These are phyloP conservation scores for Entelurus aequoreus DNA, from an alignment of 2,113 vertebrate genomes.

Conservation along the genomic window DNA sequence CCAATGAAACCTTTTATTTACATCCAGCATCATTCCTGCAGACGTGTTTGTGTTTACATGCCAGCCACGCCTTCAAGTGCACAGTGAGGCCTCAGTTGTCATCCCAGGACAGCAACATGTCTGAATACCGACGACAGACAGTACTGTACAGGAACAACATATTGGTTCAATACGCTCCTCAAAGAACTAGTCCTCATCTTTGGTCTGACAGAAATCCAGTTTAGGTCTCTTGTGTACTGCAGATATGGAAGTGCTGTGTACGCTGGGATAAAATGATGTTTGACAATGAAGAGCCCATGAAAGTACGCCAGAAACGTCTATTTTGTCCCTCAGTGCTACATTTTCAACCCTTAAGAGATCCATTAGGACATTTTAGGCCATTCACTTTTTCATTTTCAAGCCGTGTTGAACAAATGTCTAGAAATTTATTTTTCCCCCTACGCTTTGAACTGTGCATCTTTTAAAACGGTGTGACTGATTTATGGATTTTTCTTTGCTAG, in stretches of 20 bases:
- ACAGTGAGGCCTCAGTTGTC: slow-evolving; percentile 1
- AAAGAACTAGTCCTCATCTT: slow-evolving; percentile 61
- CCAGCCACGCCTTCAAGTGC: slow-evolving; percentile 19
- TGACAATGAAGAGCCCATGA: neutral
- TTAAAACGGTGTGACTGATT: no score
- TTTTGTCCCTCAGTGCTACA: neutral
- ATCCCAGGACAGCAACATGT: slow-evolving; percentile 6
- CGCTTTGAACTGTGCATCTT: no score
- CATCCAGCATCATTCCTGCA: slow-evolving; percentile 48
- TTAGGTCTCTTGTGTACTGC: slow-evolving; percentile 22
- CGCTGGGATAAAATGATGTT: neutral
- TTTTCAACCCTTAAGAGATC: neutral
- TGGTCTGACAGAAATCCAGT: slow-evolving; percentile 53
- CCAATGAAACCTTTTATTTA: slow-evolving; percentile 13
- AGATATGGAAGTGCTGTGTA: slow-evolving; percentile 32
- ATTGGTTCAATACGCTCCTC: slow-evolving; percentile 27
- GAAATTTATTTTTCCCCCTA: no score
- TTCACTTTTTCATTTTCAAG: no score
- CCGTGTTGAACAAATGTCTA: no score
- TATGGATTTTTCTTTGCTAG: no score
- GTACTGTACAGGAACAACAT: slow-evolving; percentile 9
- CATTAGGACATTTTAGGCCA: no score
- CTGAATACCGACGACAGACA: neutral
- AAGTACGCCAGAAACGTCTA: neutral
- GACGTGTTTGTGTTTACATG: slow-evolving; percentile 37